Evolutionary conservation across 2,888 invertebrate genomes (phyloP), one percentile per base, ranked within the genome.

Genomic region (Orthosia cruda): DNA sequence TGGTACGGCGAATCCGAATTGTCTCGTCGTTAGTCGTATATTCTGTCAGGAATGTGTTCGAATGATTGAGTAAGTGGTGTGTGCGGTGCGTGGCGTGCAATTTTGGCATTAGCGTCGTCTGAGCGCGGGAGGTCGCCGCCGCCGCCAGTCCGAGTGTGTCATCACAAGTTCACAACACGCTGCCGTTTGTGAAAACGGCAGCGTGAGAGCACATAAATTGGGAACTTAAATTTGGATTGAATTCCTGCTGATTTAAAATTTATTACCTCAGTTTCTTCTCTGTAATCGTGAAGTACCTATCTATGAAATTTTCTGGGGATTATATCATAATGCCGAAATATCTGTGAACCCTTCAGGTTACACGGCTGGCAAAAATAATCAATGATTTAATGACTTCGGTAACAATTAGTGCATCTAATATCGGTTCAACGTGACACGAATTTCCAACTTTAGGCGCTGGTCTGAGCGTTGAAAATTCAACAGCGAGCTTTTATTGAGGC

Each of bases 11-110:
- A 32, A 61, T 74, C 45, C 40, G 45, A 18, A 45, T 20, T 45
- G n/a, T 61, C 12, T 32, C 26, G 58, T 57, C 40, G 50, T 40
- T n/a, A 23, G 16, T 54, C 59, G 12, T 16, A 47, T 65, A 40
- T 49, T 50, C 49, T 16, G 32, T 13, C 32, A 26, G 74, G 67
- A 67, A 80, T 78, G 54, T 80, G 57, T 62, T 40, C 13, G n/a
- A 47, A 47, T 73, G 45, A 80, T 80, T 63, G 55, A 32, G 54
- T 79, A 54, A 67, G 66, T 73, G 77, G 52, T 55, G 80, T 50
- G 16, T 52, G 40, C 11, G 5, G 26, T 47, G 26, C 23, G 58
- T 59, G 59, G 50, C 77, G 64, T 50, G 54, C 59, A 55, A 50
- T 79, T 61, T 59, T 71, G 61, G 71, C 71, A 80, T 64, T 57